Evolutionary conservation across 2,113 vertebrate genomes (phyloP).

Genomic region (Harpagus bidentatus): DNA sequence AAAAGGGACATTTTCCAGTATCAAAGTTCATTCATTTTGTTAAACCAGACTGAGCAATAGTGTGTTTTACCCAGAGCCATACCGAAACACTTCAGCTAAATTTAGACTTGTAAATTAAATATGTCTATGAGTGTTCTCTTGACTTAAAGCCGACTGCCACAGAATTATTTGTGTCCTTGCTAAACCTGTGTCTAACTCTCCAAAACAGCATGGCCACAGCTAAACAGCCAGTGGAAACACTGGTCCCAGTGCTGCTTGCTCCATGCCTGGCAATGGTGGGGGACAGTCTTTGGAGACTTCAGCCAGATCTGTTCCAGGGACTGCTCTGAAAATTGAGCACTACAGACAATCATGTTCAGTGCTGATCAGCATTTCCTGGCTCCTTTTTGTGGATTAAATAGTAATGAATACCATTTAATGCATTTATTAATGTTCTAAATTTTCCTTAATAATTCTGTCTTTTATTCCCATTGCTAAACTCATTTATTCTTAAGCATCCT

Average conservation of each 20-base stretch:
- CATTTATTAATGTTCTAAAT: neutral
- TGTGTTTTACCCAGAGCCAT: neutral
- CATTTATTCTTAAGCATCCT: neutral
- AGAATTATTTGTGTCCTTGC: neutral
- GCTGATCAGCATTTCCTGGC: neutral
- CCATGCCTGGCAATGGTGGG: neutral
- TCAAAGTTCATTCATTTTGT: neutral
- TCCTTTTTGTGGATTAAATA: neutral
- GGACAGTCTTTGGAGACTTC: neutral
- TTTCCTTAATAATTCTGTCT: neutral
- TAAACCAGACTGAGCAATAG: neutral
- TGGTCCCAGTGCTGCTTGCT: neutral
- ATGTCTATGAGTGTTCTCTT: neutral
- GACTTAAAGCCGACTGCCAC: neutral
- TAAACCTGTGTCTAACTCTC: neutral
- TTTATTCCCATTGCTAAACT: neutral
- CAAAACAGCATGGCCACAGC: neutral
- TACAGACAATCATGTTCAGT: neutral
- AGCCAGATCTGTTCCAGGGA: neutral
- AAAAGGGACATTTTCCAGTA: neutral
- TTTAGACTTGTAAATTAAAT: neutral
- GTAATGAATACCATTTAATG: neutral
- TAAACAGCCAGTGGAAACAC: neutral
- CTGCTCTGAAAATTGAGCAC: neutral
- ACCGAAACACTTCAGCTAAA: neutral